phyloP scores from a whole-genome alignment of 1,140 invertebrate genomes.

The Aphaenogaster ashmeadi region DNA sequence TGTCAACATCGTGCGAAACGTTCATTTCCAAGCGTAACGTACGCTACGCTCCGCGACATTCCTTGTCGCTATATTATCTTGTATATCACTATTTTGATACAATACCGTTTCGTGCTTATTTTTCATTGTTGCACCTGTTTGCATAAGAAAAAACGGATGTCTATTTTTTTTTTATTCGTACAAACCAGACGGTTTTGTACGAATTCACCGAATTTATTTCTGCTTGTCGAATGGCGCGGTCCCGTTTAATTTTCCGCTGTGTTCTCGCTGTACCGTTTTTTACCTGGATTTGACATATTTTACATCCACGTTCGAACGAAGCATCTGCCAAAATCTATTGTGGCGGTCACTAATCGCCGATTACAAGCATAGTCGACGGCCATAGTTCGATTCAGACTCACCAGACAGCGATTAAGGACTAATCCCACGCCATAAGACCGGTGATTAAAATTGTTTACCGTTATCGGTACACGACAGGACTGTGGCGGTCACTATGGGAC shows the following conservation, averaged over 20 bases:
- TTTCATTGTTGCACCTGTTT: slow-evolving; percentile 1
- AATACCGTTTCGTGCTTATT: slow-evolving; percentile 4
- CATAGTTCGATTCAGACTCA: slow-evolving; percentile 41
- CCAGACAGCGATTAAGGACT: slow-evolving; percentile 30
- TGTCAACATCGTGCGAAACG: not conserved
- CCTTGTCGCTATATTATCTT: not conserved
- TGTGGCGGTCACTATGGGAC: not conserved
- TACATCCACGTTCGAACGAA: not conserved
- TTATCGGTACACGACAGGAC: slow-evolving; percentile 33
- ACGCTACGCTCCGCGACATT: not conserved
- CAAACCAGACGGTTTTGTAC: not conserved
- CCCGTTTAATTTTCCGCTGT: slow-evolving; percentile 36
- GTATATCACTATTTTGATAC: not conserved
- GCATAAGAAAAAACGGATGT: not conserved
- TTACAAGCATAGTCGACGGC: not conserved
- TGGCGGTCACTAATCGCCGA: slow-evolving; percentile 34
- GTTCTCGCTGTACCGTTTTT: not conserved
- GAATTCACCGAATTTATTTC: slow-evolving; percentile 37
- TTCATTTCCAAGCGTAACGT: not conserved
- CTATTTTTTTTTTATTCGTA: slow-evolving; percentile 6
- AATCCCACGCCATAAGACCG: slow-evolving; percentile 51
- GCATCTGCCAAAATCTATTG: not conserved
- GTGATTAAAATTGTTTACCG: slow-evolving; percentile 72
- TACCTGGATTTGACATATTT: slow-evolving; percentile 30
- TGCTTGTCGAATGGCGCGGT: slow-evolving; percentile 14